Base-by-base conservation (phyloP, 2,113 vertebrate genomes). In the Clupea harengus region DNA sequence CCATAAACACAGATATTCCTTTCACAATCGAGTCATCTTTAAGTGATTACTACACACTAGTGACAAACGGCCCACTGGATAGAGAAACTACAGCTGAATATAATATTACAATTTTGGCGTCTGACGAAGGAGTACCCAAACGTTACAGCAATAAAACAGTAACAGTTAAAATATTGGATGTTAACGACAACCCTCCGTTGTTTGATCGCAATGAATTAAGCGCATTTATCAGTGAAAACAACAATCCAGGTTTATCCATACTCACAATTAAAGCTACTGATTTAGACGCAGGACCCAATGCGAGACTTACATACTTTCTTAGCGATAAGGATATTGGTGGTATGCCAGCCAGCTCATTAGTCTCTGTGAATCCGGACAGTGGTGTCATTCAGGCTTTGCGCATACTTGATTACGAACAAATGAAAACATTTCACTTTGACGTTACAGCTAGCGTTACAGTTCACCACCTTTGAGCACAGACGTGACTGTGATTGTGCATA, bases 291-390 rank as follows among this genome's bases (percentile, higher is more conserved):
- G 89, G 98, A 98, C 92, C 96, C 97, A 52, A 52, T 52, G 50
- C 50, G 11, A 52, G 50, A 52, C 10, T 52, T 52, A 17, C 50
- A 52, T 52, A 52, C 50, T 52, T 52, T 52, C 15, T 52, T 15
- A 52, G 50, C 50, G 50, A 52, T 17, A 52, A 52, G 50, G 13
- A 52, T 52, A 52, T 52, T 17, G 15, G 50, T 52, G 50, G 50
- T 15, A 52, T 52, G 50, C 15, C 50, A 15, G 50, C 50, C 50
- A 52, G 50, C 50, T 52, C 50, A 52, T 90, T 97, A 98, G 90
- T 99, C 98, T 99, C 97, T 91, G 97, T 99, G 91, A 99, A 99
- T 93, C 96, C 98, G 0, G 98, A 99, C 92, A 99, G 98, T 57
- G 98, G 98, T 83, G 99, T 98, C 89, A 94, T 99, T 90, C 99